These are phyloP conservation scores for Cephalotes varians DNA, from an alignment of 2,888 invertebrate genomes.

Conservation along the genomic window DNA sequence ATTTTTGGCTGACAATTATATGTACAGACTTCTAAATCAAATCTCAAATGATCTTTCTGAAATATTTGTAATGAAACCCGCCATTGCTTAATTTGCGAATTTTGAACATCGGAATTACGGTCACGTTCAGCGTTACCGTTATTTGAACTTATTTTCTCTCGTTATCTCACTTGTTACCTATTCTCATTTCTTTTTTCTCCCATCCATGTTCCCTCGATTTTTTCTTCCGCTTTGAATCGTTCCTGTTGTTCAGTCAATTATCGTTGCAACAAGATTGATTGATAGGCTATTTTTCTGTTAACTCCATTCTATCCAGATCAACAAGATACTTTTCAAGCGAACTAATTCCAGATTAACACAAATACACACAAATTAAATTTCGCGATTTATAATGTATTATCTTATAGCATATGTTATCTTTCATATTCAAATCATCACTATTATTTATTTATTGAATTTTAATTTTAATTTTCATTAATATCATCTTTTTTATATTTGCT, in stretches of 20 bases:
- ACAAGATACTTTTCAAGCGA: not conserved
- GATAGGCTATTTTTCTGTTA: conserved; percentile 58
- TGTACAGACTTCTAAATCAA: conserved; percentile 70
- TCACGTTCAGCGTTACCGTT: conserved; percentile 79
- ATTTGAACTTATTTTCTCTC: conserved; percentile 69
- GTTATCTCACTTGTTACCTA: conserved; percentile 65
- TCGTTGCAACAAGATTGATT: conserved; percentile 61
- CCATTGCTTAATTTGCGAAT: conserved; percentile 58
- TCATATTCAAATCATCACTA: not conserved
- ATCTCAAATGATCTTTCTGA: conserved; percentile 24
- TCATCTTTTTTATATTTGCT: not conserved
- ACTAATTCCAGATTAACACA: not conserved
- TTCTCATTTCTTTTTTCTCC: conserved; percentile 69
- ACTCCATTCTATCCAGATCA: not conserved
- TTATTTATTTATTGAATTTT: not conserved
- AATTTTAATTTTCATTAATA: not conserved
- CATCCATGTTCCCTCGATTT: conserved; percentile 3
- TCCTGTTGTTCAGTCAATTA: conserved; percentile 73
- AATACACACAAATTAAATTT: not conserved
- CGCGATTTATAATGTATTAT: too few relatives aligned
- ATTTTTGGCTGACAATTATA: conserved; percentile 60
- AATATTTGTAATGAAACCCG: conserved; percentile 52
- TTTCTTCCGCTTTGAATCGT: conserved; percentile 44
- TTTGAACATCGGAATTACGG: conserved; percentile 71
- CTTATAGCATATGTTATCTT: too few relatives aligned